Base-by-base conservation (phyloP, 2,888 invertebrate genomes). In the Rotaria magnacalcarata region DNA sequence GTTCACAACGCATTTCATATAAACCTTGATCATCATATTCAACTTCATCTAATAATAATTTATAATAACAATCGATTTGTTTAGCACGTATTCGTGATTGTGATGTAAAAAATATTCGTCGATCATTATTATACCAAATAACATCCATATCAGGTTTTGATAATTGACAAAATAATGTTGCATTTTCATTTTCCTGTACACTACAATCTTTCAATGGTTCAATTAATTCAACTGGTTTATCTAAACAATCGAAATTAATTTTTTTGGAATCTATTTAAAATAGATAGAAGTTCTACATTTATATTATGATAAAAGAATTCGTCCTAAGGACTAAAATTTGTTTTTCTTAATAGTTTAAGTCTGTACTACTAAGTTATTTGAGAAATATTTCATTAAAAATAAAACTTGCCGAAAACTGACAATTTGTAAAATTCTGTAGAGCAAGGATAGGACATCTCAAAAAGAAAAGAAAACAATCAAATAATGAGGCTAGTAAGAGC, bases 181-280 rank as follows among this genome's bases (percentile, higher is more conserved):
- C 85, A 41, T 80, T 86, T 75, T 86, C 80, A 34, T 86, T 86
- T 67, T 86, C 86, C 34, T 60, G 56, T 24, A 86, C 86, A 56
- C 75, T 80, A 58, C 52, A 43, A 84, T 86, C 86, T 52, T 85
- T 54, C 27, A 86, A 52, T 52, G 34, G 75, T 75, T 85, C 75
- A 19, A 86, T 11, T 27, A 86, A 21, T 74, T 86, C 86, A 24
- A 85, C 86, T n/a, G 86, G 75, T 80, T 84, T 85, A 60, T 86
- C 86, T 56, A 85, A 85, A 75, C 5, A 43, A 21, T 21, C 19
- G 21, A 7, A 52, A 52, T 16, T 3, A 52, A 34, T 34, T 1
- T 34, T 34, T 34, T 34, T 34, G 34, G 34, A 34, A 34, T 34
- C 34, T 34, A 34, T 34, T 34, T 34, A 52, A 52, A 14, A 52